Evolutionary conservation across 2,113 vertebrate species (phyloP), one percentile per base, ranked within the genome.

Genomic region (Aspiorhynchus laticeps): DNA sequence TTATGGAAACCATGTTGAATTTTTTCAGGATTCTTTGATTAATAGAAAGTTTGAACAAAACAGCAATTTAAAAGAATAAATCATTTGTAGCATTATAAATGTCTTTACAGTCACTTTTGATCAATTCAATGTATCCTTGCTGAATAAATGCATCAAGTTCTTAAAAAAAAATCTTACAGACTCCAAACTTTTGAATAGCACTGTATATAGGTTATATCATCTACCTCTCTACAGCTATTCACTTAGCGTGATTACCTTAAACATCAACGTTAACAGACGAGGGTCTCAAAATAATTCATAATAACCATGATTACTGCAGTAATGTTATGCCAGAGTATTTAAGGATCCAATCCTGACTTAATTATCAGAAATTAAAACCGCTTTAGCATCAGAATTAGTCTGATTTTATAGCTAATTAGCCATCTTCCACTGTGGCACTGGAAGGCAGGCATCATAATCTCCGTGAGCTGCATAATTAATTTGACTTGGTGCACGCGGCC

Each of bases 371-470:
- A 95, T 95, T 94, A 94, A 95, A 95, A 94, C 93, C 93, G 95
- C 93, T 95, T 96, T 95, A 95, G 93, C 93, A 93, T 95, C 93
- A 90, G 93, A 95, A 95, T 95, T 94, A 95, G 94, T 93, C 93
- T 93, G 94, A 95, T 95, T 95, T 95, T 94, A 95, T 94, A 93
- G 94, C 93, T 95, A 95, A 95, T 96, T 96, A 96, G 93, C 93
- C 81, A 91, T 91, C 88, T 90, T 88, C 90, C 92, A 92, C 91
- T 88, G 92, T 89, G 91, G 92, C 91, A 75, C 90, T 90, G 92
- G 92, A 94, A 91, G 92, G 90, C 92, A 83, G 80, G 92, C 88
- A 86, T 88, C 91, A 90, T 95, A 94, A 95, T 95, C 94, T 95
- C 92, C 84, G 82, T 88, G 93, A 94, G 93, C 93, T 76, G 92